Evolutionary conservation across 2,888 invertebrate genomes (phyloP), one percentile per base, ranked within the genome.

Genomic region (Lasiommata megera): DNA sequence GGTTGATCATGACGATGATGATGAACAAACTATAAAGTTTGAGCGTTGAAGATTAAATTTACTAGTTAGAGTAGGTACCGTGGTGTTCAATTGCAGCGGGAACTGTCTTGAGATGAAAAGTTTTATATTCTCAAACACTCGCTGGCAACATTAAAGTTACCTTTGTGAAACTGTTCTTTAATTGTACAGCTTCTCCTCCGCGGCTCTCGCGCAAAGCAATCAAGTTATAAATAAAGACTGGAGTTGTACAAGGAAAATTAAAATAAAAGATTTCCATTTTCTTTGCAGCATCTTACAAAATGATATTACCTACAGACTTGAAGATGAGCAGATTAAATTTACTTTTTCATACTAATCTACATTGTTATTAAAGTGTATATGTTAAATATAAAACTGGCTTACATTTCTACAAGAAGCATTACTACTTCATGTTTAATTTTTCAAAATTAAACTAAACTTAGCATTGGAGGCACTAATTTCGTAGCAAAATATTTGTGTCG

Each of bases 211-310:
- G 28, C 36, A 11, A 50, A 50, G 40, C 51, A 38, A 51, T 36
- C 48, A 14, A 18, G 36, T 18, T 48, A 37, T 48, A 48, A 48
- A 48, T 37, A 48, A 37, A 37, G 48, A 17, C 36, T 18, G 29
- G 14, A 51, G 23, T 23, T 12, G 6, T 29, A 37, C 38, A 28
- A 16, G 28, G 38, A 16, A 28, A 51, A 38, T 37, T 40, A 23
- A 37, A 37, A 51, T 38, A 37, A 37, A 51, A 51, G 28, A 51
- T 51, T 51, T 29, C 17, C 12, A 38, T 40, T 51, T 40, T 51
- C 51, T 38, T 40, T 16, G 38, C 9, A 51, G 9, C 38, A 28
- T 40, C 29, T 51, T 14, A 16, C 40, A 38, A 29, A 40, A 51
- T 36, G 12, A 37, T 51, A 51, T 40, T 51, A 28, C 29, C 46